Conservation (phyloP, 2,888 invertebrate genomes). For the Slavum lentiscoides region DNA sequence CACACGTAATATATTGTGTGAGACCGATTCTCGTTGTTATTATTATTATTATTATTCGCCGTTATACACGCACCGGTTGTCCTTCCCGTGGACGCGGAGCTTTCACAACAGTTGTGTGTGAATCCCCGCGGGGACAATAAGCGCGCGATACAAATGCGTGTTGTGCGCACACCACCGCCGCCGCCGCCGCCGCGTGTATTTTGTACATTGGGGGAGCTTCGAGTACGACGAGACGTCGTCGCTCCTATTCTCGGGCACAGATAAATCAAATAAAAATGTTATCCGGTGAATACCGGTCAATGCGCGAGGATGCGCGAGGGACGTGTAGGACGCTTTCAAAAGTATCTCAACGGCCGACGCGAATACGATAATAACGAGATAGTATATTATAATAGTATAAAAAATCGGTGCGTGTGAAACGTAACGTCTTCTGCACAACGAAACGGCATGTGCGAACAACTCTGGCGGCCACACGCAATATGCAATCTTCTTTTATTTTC, state of each 20-base stretch:
- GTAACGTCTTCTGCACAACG: neutral
- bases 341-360: neutral
- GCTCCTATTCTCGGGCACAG: too few species aligned
- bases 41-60: neutral
- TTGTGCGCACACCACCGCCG: too few species aligned
- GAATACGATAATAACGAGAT: neutral
- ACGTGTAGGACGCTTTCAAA: too few species aligned
- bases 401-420: neutral
- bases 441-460: neutral
- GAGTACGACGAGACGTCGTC: too few species aligned
- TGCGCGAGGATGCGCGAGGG: too few species aligned
- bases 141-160: too few species aligned
- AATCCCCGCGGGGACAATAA: neutral
- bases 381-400: too few species aligned
- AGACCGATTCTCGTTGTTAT: slow-evolving; percentile 7
- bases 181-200: too few species aligned
- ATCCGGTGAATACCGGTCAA: too few species aligned
- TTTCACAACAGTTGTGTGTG: slow-evolving; percentile 24
- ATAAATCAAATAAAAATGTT: neutral
- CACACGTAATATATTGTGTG: neutral
- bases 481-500: neutral
- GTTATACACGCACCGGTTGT: neutral
- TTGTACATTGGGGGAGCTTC: too few species aligned
- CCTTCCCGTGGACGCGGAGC: neutral
- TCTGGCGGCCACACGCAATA: neutral